A percentile compares a stretch with the other conserved stretches of the same genome.
Evolutionary conservation across 1,140 invertebrate genomes (phyloP).

Genomic region (Eupristina koningsbergeri): DNA sequence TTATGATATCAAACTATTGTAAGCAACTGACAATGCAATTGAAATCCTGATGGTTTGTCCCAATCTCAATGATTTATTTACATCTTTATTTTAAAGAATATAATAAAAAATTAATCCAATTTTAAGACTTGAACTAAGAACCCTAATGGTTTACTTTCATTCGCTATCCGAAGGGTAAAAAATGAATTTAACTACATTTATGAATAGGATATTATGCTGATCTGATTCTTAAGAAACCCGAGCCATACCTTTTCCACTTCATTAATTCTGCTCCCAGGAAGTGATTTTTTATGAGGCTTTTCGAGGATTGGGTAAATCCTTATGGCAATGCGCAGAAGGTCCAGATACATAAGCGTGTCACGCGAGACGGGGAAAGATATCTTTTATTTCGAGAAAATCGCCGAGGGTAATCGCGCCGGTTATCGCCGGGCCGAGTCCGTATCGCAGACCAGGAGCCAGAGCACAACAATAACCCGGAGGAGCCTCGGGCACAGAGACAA

Average conservation of each 20-base stretch:
- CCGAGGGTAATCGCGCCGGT: conserved; percentile 49
- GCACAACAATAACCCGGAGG: conserved; percentile 34
- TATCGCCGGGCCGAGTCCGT: conserved; percentile 45
- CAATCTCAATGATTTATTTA: too few relatives aligned
- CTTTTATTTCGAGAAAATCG: conserved; percentile 51
- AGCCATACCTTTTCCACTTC: background rate
- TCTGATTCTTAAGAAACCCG: too few relatives aligned
- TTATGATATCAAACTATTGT: too few relatives aligned
- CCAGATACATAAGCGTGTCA: background rate
- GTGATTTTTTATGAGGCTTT: conserved; percentile 49
- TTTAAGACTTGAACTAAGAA: too few relatives aligned
- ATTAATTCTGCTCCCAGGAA: background rate
- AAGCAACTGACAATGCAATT: too few relatives aligned
- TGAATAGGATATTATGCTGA: too few relatives aligned
- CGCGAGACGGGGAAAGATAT: background rate
- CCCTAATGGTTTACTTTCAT: too few relatives aligned
- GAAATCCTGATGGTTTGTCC: too few relatives aligned
- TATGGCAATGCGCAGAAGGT: background rate
- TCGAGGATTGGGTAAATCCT: conserved; percentile 23
- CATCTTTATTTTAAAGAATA: too few relatives aligned
- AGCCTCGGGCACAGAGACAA: conserved; percentile 55
- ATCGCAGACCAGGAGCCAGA: conserved; percentile 14
- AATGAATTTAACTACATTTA: too few relatives aligned
- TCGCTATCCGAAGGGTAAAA: too few relatives aligned
- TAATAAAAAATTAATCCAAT: too few relatives aligned